Evolutionary conservation across 2,113 vertebrate species (phyloP), one percentile per base, ranked within the genome.

Genomic region (Macquaria ambigua): DNA sequence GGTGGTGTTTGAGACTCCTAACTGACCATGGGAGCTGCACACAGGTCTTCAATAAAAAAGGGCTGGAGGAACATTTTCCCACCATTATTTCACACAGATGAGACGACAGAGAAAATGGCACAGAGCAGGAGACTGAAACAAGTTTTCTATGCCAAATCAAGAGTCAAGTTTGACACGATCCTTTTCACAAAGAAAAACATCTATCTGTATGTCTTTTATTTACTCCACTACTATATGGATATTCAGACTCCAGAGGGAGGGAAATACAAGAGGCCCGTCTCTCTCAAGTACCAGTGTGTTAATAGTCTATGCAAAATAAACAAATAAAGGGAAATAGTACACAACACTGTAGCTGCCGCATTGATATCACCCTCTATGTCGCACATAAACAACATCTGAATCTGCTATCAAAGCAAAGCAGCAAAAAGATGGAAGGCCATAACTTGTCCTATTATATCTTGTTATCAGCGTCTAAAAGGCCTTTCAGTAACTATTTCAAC

Each of bases 31-130:
- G 73, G 82, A 93, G 85, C 71, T 67, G 90, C 52, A 88, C 67
- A 78, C 79, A 78, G 85, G 84, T 82, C 76, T 86, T 77, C 71
- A 88, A 88, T 80, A 83, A 85, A 79, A 91, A 20, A 89, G 84
- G 83, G 53, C 79, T 87, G 81, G 89, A 92, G 84, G 88, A 87
- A 90, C 25, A 81, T 91, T 89, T 93, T 94, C 94, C 95, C 96
- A 96, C 93, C 93, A 94, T 95, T 93, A 93, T 94, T 87, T 93
- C 79, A 78, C 88, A 89, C 87, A 85, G 76, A 86, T 72, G 16
- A 34, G 23, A 84, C 79, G 61, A 91, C 83, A 78, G 59, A 61
- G 80, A 68, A 78, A 78, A 81, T 62, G 50, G 66, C 52, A 23
- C 16, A 10, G 14, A 81, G 37, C 37, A 39, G 15, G 39, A 71